Conservation (phyloP, 2,797 vertebrate genomes). For the Steatocranus sp. region DNA sequence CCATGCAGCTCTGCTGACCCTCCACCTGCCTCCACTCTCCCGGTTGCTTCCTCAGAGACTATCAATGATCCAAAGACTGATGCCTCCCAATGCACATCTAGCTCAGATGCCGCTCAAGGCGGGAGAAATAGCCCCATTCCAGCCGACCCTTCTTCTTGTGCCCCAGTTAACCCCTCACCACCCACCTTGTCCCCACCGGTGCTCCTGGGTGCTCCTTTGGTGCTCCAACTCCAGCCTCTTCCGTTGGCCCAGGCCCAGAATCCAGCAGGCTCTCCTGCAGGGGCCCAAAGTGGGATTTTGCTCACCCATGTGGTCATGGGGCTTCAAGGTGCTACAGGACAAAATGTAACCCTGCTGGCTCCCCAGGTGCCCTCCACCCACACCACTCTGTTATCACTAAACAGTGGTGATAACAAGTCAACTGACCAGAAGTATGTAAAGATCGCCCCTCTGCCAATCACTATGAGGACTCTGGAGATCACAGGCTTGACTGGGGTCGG, state of each 20-base stretch:
- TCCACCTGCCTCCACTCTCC: neutral
- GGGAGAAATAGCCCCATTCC: neutral
- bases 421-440: constrained; percentile 80
- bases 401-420: constrained; percentile 40
- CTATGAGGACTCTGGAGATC: constrained; percentile 71
- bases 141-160: neutral
- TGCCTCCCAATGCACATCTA: neutral
- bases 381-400: constrained; percentile 55
- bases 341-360: constrained; percentile 71
- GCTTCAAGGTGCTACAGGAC: constrained; percentile 62
- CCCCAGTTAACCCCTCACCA: neutral
- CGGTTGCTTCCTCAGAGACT: constrained; percentile 9
- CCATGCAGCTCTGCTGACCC: constrained; percentile 22
- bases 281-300: constrained; percentile 54
- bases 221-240: constrained; percentile 74
- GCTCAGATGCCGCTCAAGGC: neutral
- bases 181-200: constrained; percentile 40
- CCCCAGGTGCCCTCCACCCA: constrained; percentile 58
- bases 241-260: constrained; percentile 57
- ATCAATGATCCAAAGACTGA: constrained; percentile 3
- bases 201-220: constrained; percentile 64
- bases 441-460: constrained; percentile 78
- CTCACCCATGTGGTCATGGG: constrained; percentile 77
- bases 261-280: constrained; percentile 33
- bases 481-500: constrained; percentile 34